phyloP scores from a whole-genome alignment of 2,113 vertebrate species.

The Holacanthus passer region DNA sequence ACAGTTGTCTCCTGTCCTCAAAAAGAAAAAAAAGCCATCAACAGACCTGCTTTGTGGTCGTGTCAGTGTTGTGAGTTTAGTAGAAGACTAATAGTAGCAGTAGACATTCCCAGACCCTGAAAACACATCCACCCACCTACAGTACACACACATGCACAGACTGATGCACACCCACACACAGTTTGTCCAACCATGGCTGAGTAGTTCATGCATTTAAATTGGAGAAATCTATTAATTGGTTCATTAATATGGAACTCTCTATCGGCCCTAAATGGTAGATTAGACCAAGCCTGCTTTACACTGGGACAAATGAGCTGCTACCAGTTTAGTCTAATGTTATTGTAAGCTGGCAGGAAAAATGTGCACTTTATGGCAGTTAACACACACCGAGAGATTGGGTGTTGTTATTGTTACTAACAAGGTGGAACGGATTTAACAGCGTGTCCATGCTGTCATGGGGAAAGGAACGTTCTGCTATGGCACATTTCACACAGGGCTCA shows the following conservation, averaged over 20 bases:
- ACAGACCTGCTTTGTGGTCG: not conserved
- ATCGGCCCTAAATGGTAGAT: slow-evolving; percentile 20
- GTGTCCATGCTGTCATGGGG: slow-evolving; percentile 45
- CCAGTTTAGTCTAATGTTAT: slow-evolving; percentile 58
- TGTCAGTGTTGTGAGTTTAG: slow-evolving; percentile 21
- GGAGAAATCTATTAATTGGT: slow-evolving; percentile 50
- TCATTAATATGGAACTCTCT: slow-evolving; percentile 48
- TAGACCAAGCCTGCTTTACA: slow-evolving; percentile 14
- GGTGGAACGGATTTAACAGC: slow-evolving; percentile 63
- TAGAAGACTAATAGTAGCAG: slow-evolving; percentile 27
- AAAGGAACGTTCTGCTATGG: slow-evolving; percentile 35
- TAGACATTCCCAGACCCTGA: slow-evolving; percentile 33
- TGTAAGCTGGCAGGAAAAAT: slow-evolving; percentile 44
- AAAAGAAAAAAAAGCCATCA: slow-evolving; percentile 11
- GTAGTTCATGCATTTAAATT: slow-evolving; percentile 24
- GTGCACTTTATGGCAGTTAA: slow-evolving; percentile 41
- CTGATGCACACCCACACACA: slow-evolving; percentile 1
- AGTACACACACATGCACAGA: not conserved
- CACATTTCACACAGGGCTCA: slow-evolving; percentile 52
- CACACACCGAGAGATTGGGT: slow-evolving; percentile 28
- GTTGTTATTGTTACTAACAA: slow-evolving; percentile 62
- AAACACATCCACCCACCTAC: slow-evolving; percentile 9
- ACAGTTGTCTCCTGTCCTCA: not conserved
- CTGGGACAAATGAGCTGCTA: slow-evolving; percentile 53
- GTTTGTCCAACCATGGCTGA: slow-evolving; percentile 11